Percentiles rank a stretch among this genome's conserved stretches.
Evolutionary conservation across 2,797 vertebrate genomes (phyloP).

Genomic region (Alosa sapidissima): DNA sequence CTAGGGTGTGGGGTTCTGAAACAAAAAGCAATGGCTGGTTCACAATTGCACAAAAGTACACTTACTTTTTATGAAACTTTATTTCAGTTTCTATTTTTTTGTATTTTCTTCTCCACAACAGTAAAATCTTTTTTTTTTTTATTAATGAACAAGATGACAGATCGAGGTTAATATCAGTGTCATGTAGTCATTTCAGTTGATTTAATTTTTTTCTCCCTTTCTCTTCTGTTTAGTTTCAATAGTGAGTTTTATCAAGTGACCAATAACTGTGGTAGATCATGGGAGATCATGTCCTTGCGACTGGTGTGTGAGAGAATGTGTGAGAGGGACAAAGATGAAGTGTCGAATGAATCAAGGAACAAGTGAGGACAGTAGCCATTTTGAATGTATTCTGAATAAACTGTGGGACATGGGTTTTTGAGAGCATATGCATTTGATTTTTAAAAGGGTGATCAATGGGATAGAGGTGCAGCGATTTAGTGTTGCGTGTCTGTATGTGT

Average conservation of each 20-base stretch:
- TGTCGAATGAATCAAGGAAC: slow-evolving; percentile 9
- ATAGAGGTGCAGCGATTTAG: slow-evolving; percentile 38
- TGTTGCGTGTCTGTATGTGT: slow-evolving; percentile 9
- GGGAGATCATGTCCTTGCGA: slow-evolving; percentile 53
- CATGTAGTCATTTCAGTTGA: slow-evolving; percentile 11
- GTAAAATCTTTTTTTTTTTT: slow-evolving; percentile 45
- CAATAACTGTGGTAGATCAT: slow-evolving; percentile 67
- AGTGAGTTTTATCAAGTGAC: slow-evolving; percentile 59
- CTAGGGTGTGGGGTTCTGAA: slow-evolving; percentile 23
- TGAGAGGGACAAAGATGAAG: background rate
- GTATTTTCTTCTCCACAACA: slow-evolving; percentile 31
- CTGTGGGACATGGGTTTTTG: slow-evolving; percentile 7
- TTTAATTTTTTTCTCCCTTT: slow-evolving; percentile 36
- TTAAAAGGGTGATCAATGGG: slow-evolving; percentile 54
- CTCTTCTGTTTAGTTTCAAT: slow-evolving; percentile 46
- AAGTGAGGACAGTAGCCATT: slow-evolving; percentile 35
- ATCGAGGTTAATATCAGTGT: slow-evolving; percentile 46
- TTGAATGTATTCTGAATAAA: slow-evolving; percentile 47
- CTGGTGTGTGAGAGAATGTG: slow-evolving; percentile 34
- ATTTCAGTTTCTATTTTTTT: slow-evolving; percentile 30
- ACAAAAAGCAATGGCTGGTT: slow-evolving; percentile 37
- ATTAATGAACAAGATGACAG: slow-evolving; percentile 41
- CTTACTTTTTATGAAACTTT: slow-evolving; percentile 34
- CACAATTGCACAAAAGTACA: slow-evolving; percentile 55
- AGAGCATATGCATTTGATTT: slow-evolving; percentile 45